Evolutionary conservation across 2,888 invertebrate species (phyloP), one percentile per base, ranked within the genome.

Genomic region (Zaprionus lineosus): DNA sequence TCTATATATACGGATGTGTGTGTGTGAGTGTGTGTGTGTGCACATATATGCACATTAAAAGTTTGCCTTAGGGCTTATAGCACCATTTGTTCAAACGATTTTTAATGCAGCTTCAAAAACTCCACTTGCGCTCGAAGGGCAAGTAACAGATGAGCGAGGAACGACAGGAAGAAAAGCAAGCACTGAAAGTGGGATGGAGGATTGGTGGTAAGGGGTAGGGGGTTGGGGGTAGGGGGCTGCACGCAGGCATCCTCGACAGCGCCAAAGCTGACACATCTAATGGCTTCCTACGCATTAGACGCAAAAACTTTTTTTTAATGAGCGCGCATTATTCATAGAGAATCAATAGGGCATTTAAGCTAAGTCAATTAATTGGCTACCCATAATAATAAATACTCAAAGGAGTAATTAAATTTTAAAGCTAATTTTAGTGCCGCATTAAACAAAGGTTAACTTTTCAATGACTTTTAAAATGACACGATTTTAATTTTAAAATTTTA

Each of bases 71-170:
- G 73, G 84, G 78, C 85, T 78, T 78, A 78, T 79, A 66, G 73
- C 81, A 69, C 81, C 86, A 85, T 85, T 79, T 83, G 79, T 84
- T 78, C 73, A 85, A 85, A 74, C 84, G 79, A 81, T 79, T 85
- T 79, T 79, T 83, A 79, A 79, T 85, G 81, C 85, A 79, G 85
- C 85, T 67, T 55, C 46, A 61, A 72, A 79, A 59, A 53, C 47
- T 40, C 33, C 50, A 8, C 28, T 5, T 5, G 19, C 3, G 19
- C 19, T 3, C 19, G 3, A 19, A 19, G 19, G 19, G 19, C 19
- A 19, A 5, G 3, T 3, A 19, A 3, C 19, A 5, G 19, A 3
- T 3, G 19, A 19, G 29, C n/a, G n/a, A n/a, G n/a, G n/a, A n/a
- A n/a, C n/a, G n/a, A n/a, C n/a, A n/a, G n/a, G n/a, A n/a, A n/a